Base-by-base conservation (phyloP, 2,888 invertebrate genomes). In the Argyresthia albistria region DNA sequence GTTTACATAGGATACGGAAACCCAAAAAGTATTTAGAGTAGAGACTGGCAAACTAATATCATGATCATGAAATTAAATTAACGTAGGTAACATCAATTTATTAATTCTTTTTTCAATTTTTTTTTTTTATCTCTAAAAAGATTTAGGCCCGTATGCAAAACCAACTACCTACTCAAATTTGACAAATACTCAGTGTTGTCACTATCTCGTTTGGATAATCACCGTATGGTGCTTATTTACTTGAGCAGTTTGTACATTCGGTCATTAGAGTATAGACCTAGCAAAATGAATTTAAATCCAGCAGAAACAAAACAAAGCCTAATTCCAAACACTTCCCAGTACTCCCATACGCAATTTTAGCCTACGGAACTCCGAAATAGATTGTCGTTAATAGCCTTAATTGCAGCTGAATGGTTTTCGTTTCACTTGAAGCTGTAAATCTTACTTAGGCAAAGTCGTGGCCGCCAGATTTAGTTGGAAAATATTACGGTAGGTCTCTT, bases 371-470 rank as follows among this genome's bases (percentile, higher is more conserved):
- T 70, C 70, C 25, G 25, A 39, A 39, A 78, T 79, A 76, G 77
- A 78, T 76, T 77, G 80, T 73, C 79, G 79, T 80, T 82, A 82
- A 81, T 76, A 76, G 69, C 71, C 61, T 78, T 83, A 83, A 83
- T 82, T 69, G 64, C 52, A 68, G 25, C 25, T 6, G 25, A 25
- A 25, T 25, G 25, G 25, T 25, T 25, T 25, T 64, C 66, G 63
- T 63, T 69, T 37, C 63, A 66, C 65, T 67, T 67, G 63, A 47
- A 63, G 67, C 72, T 75, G 77, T 83, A 71, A 73, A 74, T 74
- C 74, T 73, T 70, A 67, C 70, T 67, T 62, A 64, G 61, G 57
- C 61, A 37, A 14, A 36, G 63, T 63, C 59, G 62, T 60, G 59
- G 63, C 65, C 64, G 68, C 70, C 66, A 69, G 66, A 65, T 73